Evolutionary conservation across 2,113 vertebrate species (phyloP).

Genomic region (Nettapus auritus): DNA sequence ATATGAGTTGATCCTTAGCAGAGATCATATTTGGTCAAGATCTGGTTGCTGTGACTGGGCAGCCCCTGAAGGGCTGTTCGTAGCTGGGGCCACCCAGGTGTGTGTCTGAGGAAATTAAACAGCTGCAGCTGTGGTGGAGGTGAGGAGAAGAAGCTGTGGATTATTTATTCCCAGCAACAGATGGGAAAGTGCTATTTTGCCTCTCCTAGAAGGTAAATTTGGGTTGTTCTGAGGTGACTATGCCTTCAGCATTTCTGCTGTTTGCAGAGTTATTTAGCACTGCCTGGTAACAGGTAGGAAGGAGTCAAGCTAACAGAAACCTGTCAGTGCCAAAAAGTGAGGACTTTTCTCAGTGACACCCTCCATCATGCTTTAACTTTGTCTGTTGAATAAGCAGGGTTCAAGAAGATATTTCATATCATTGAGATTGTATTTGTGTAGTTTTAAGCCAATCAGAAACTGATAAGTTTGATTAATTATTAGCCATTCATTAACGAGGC

Average conservation of each 20-base stretch:
- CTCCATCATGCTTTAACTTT: background rate
- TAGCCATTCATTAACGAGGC: background rate
- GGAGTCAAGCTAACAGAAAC: background rate
- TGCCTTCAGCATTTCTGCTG: background rate
- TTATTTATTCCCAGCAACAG: background rate
- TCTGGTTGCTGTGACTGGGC: background rate
- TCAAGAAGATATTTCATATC: background rate
- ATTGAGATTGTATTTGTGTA: background rate
- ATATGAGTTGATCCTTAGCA: background rate
- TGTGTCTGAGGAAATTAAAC: background rate
- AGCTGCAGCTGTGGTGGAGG: background rate
- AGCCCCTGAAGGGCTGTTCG: rapidly evolving
- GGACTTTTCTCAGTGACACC: background rate
- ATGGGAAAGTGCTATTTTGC: background rate
- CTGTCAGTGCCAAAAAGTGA: background rate
- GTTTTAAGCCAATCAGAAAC: background rate
- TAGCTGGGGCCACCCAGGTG: background rate
- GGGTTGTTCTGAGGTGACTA: background rate
- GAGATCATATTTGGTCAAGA: background rate
- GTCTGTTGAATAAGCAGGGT: background rate
- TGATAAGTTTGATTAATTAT: background rate
- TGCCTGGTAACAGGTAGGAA: background rate
- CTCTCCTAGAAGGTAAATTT: background rate
- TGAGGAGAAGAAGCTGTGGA: background rate
- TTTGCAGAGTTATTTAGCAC: background rate